These are phyloP conservation scores for Papilio glaucus DNA, from an alignment of 1,140 invertebrate genomes.

Conservation along the genomic window DNA sequence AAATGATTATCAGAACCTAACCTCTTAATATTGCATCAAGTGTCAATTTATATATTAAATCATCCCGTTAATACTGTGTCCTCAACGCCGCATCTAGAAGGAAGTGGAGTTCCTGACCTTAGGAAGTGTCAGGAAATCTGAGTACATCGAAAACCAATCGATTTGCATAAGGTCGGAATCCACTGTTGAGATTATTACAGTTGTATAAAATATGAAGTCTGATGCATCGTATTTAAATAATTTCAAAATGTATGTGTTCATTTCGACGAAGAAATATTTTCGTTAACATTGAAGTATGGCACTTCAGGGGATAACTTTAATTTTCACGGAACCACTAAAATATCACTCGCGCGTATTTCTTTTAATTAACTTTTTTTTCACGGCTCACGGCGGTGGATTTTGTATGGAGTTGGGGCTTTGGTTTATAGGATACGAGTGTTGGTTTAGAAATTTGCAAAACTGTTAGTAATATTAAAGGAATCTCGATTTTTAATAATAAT, in stretches of 20 bases:
- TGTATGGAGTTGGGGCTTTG: slow-evolving; percentile 29
- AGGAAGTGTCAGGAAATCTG: background rate
- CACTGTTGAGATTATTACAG: background rate
- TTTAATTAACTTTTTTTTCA: slow-evolving; percentile 36
- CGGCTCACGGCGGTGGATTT: background rate
- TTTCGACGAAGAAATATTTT: slow-evolving; percentile 32
- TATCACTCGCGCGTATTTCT: slow-evolving; percentile 26
- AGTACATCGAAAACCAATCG: background rate
- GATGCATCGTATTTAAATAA: background rate
- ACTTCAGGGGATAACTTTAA: slow-evolving; percentile 25
- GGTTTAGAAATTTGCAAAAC: background rate
- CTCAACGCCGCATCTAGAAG: too few relatives aligned
- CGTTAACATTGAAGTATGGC: slow-evolving; percentile 16
- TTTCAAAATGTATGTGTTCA: slow-evolving; percentile 17
- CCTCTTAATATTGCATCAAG: too few relatives aligned
- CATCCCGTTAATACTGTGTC: too few relatives aligned
- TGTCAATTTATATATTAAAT: too few relatives aligned
- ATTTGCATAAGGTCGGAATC: background rate
- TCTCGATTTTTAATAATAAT: too few relatives aligned
- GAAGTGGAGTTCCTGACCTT: too few relatives aligned
- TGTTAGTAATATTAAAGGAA: background rate
- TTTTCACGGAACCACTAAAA: slow-evolving; percentile 34
- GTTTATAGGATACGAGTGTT: slow-evolving; percentile 13
- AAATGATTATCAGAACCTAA: too few relatives aligned
- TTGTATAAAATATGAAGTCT: too few relatives aligned